Evolutionary conservation across 1,140 invertebrate species (phyloP).

Genomic region (Heliconius himera): DNA sequence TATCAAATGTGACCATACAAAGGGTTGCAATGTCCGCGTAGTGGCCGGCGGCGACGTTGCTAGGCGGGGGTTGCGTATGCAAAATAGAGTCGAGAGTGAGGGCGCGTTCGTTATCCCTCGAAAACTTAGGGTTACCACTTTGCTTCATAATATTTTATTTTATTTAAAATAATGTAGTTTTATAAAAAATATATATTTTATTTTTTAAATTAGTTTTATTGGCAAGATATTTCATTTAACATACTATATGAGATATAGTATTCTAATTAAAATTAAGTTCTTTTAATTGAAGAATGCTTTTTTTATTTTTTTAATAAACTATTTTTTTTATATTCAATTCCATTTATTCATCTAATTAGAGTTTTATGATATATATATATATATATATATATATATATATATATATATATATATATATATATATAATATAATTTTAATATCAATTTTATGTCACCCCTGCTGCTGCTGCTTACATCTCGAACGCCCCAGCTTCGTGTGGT

Average conservation of each 20-base stretch:
- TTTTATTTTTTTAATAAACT: not conserved
- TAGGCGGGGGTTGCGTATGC: constrained; percentile 57
- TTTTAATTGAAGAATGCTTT: too few relatives aligned
- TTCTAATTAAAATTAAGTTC: too few relatives aligned
- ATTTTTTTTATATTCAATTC: not conserved
- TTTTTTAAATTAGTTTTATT: too few relatives aligned
- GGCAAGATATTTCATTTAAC: too few relatives aligned
- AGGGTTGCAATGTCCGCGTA: constrained; percentile 33
- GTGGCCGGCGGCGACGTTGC: constrained; percentile 38
- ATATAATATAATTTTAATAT: not conserved
- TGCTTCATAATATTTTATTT: not conserved
- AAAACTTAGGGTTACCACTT: constrained; percentile 54
- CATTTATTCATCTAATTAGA: not conserved
- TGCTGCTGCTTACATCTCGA: constrained; percentile 35
- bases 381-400: too few relatives aligned
- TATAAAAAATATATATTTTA: too few relatives aligned
- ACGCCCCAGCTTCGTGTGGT: constrained; percentile 54
- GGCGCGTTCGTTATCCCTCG: constrained; percentile 68
- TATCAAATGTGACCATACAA: constrained; percentile 26
- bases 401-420: too few relatives aligned
- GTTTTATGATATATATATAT: too few relatives aligned
- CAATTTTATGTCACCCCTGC: constrained; percentile 37
- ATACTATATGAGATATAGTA: too few relatives aligned
- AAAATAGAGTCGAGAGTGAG: constrained; percentile 60
- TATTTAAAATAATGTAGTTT: too few relatives aligned